Percentiles rank a stretch among this genome's conserved stretches.
phyloP scores from a whole-genome alignment of 2,113 vertebrate species.

The Cromileptes altivelis region DNA sequence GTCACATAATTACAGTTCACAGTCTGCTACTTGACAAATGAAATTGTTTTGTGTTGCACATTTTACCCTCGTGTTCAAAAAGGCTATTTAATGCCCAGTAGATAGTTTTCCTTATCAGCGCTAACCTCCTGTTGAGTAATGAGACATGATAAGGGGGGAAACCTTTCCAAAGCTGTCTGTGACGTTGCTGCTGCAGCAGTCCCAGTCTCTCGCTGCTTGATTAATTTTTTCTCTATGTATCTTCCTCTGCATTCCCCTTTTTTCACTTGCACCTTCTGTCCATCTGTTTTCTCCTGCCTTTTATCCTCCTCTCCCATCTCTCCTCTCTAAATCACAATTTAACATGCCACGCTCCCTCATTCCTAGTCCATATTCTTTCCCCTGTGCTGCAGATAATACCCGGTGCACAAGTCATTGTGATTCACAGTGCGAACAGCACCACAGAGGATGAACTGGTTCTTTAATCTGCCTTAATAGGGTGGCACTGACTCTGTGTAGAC shows the following conservation, averaged over 20 bases:
- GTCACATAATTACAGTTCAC: constrained; percentile 26
- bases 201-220: constrained; percentile 19
- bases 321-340: constrained; percentile 1
- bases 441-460: constrained; percentile 33
- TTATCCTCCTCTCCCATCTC: background rate
- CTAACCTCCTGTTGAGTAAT: constrained; percentile 54
- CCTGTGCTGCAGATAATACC: constrained; percentile 41
- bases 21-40: background rate
- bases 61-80: constrained; percentile 26
- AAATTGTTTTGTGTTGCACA: constrained; percentile 10
- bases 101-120: constrained; percentile 44
- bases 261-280: constrained; percentile 7
- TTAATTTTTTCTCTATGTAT: constrained; percentile 1
- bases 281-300: background rate
- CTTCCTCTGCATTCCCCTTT: constrained; percentile 10
- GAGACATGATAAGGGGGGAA: constrained; percentile 45
- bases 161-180: constrained; percentile 57
- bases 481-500: constrained; percentile 33
- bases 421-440: constrained; percentile 45
- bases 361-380: constrained; percentile 24
- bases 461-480: constrained; percentile 60
- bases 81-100: constrained; percentile 34
- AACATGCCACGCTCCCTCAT: constrained; percentile 3
- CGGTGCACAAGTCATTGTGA: constrained; percentile 58
- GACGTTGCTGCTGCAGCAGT: constrained; percentile 62